phyloP scores from a whole-genome alignment of 2,888 invertebrate genomes.

The Andrena marginata region DNA sequence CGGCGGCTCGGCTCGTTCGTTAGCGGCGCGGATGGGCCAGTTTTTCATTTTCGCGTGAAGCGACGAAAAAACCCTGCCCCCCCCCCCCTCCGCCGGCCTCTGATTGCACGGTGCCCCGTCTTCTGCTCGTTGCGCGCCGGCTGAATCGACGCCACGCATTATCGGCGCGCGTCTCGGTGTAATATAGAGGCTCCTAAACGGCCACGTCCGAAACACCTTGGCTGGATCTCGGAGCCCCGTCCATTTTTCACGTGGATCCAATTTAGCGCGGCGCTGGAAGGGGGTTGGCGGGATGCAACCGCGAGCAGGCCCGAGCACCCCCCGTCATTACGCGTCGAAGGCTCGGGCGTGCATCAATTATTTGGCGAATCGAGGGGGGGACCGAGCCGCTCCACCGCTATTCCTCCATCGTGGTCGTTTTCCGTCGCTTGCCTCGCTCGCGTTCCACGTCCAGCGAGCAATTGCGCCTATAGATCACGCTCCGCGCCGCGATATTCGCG shows the following conservation, averaged over 20 bases:
- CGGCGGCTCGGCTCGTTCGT: constrained; percentile 37
- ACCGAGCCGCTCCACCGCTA: constrained; percentile 19
- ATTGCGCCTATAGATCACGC: constrained; percentile 72
- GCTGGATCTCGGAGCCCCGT: constrained; percentile 12
- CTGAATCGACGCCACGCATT: constrained; percentile 21
- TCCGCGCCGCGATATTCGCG: constrained; percentile 69
- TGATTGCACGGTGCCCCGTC: too few species aligned
- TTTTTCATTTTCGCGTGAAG: constrained; percentile 28
- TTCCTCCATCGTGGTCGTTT: background rate
- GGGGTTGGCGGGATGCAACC: constrained; percentile 49
- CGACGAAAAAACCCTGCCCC: constrained; percentile 25
- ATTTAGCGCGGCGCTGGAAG: constrained; percentile 63
- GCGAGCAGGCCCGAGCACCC: constrained; percentile 47
- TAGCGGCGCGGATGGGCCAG: constrained; percentile 12
- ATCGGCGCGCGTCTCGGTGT: constrained; percentile 18
- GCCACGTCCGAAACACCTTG: constrained; percentile 36
- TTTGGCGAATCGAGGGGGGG: constrained; percentile 73
- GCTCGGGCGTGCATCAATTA: constrained; percentile 78
- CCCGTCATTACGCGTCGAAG: constrained; percentile 76
- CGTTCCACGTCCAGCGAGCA: constrained; percentile 51
- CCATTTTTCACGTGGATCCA: constrained; percentile 62
- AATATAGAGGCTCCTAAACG: constrained; percentile 51
- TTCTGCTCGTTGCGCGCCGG: background rate
- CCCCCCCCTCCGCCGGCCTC: background rate
- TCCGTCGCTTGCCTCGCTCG: constrained; percentile 7